Conservation (phyloP, 1,140 invertebrate species). For the Lutraria rhynchaena region DNA sequence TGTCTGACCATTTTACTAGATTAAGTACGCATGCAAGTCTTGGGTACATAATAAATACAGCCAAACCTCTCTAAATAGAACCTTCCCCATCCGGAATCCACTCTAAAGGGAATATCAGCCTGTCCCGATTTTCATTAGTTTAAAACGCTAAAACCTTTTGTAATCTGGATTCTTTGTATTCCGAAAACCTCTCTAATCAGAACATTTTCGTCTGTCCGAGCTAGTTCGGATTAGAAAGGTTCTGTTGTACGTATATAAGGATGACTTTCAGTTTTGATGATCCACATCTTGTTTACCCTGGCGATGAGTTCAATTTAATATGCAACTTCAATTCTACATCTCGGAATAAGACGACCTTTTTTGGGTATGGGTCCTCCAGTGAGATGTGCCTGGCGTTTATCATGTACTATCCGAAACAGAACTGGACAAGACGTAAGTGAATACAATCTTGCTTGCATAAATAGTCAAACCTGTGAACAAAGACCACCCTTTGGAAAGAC, state of each 20-base stretch:
- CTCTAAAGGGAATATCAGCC: too few relatives aligned
- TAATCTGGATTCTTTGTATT: too few relatives aligned
- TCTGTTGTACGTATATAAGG: background rate
- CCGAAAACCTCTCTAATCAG: too few relatives aligned
- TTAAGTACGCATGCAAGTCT: too few relatives aligned
- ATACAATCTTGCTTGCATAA: background rate
- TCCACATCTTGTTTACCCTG: slow-evolving; percentile 38
- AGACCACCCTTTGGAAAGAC: too few relatives aligned
- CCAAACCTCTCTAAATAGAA: too few relatives aligned
- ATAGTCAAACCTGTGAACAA: too few relatives aligned
- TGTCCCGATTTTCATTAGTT: background rate
- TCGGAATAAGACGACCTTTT: slow-evolving; percentile 21
- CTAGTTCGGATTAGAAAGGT: too few relatives aligned
- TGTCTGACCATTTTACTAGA: too few relatives aligned
- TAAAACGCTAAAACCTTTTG: background rate
- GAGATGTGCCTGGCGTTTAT: slow-evolving; percentile 66
- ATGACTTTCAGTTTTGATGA: slow-evolving; percentile 31
- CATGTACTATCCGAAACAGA: slow-evolving; percentile 61
- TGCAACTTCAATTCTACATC: slow-evolving; percentile 55
- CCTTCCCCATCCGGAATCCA: too few relatives aligned
- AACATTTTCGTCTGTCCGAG: too few relatives aligned
- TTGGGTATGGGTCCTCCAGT: slow-evolving; percentile 45
- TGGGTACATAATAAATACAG: too few relatives aligned
- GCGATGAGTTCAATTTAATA: slow-evolving; percentile 44
- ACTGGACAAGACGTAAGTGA: slow-evolving; percentile 5